phyloP scores from a whole-genome alignment of 2,797 vertebrate species.

The Sebastes umbrosus region DNA sequence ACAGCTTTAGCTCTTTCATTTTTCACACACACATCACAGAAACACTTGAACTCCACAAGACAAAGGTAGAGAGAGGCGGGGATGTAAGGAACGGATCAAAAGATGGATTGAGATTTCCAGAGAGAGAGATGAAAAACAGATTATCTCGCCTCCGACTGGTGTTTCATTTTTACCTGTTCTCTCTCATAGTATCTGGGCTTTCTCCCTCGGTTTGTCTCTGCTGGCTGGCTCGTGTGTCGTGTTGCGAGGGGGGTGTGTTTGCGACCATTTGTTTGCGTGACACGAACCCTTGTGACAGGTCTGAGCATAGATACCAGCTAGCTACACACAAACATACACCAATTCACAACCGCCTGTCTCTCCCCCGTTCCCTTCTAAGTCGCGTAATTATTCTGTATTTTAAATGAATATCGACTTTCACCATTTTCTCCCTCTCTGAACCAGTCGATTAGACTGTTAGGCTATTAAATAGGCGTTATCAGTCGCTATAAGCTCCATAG shows the following conservation, averaged over 20 bases:
- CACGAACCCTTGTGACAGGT: constrained; percentile 31
- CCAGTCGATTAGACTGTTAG: too few species aligned
- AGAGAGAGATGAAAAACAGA: constrained; percentile 24
- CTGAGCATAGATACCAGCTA: not conserved
- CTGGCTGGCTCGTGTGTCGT: not conserved
- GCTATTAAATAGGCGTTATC: too few species aligned
- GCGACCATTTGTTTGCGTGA: constrained; percentile 31
- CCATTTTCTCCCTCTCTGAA: too few species aligned
- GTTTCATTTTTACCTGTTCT: constrained; percentile 33
- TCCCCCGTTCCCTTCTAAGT: not conserved
- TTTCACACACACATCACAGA: not conserved
- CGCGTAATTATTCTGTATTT: not conserved
- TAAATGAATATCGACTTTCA: not conserved
- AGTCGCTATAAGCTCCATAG: too few species aligned
- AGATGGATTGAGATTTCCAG: constrained; percentile 41
- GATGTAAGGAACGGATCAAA: constrained; percentile 26
- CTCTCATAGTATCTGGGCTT: not conserved
- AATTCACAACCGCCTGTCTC: not conserved
- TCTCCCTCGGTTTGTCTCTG: not conserved
- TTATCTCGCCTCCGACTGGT: constrained; percentile 16
- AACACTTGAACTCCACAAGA: not conserved
- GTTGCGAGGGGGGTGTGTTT: not conserved
- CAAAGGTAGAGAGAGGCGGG: not conserved
- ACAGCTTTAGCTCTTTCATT: not conserved
- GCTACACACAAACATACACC: not conserved